Conservation (phyloP, 2,888 invertebrate species). For the Chirona hameri region DNA sequence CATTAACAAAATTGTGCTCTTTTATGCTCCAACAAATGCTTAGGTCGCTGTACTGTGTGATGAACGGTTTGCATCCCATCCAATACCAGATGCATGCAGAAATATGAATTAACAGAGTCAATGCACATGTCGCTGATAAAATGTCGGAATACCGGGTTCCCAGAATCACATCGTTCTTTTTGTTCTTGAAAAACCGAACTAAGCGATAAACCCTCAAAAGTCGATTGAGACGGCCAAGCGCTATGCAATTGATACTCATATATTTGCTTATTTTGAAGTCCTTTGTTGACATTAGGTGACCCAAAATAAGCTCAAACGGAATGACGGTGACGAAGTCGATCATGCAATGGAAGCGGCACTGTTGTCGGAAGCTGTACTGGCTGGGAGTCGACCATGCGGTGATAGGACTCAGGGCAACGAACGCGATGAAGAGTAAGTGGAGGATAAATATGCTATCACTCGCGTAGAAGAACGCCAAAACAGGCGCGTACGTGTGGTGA, state of each 20-base stretch:
- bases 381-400: background rate
- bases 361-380: background rate
- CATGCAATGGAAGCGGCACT: background rate
- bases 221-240: background rate
- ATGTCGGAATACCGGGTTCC: background rate
- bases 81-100: background rate
- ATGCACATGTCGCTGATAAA: background rate
- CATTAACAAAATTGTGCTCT: background rate
- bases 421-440: background rate
- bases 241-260: background rate
- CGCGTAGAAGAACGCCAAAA: background rate
- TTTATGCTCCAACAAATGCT: background rate
- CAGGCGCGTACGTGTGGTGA: background rate
- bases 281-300: too few relatives aligned
- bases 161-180: background rate
- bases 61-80: background rate
- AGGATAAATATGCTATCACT: background rate
- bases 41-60: fast-evolving
- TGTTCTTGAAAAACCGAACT: background rate
- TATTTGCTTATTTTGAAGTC: too few relatives aligned
- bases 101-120: background rate
- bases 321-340: background rate
- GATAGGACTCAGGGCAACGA: background rate
- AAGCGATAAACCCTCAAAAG: background rate
- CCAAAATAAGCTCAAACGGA: background rate